Evolutionary conservation across 2,888 invertebrate genomes (phyloP).

Genomic region (Aspidiotus rigidus): DNA sequence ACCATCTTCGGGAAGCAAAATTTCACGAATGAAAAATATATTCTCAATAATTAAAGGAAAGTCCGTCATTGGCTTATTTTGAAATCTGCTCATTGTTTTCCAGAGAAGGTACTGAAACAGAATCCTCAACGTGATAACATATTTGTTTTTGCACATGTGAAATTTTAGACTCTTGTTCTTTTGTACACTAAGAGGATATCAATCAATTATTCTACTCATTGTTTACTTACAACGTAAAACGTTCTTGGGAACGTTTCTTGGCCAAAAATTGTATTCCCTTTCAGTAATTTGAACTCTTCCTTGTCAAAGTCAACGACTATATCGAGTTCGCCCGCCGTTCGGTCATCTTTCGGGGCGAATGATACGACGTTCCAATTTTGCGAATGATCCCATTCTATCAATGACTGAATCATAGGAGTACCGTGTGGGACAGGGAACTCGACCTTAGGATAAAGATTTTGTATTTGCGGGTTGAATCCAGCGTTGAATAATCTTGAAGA

Average conservation of each 20-base stretch:
- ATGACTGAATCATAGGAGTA: constrained; percentile 80
- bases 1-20: constrained; percentile 29
- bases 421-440: constrained; percentile 82
- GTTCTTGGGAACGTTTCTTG: constrained; percentile 89
- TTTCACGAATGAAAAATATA: constrained; percentile 32
- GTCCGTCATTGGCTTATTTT: constrained; percentile 22
- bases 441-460: constrained; percentile 65
- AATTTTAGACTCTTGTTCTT: not conserved
- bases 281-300: constrained; percentile 62
- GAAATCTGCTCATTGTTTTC: constrained; percentile 34
- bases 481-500: constrained; percentile 56
- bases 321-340: constrained; percentile 65
- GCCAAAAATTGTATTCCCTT: constrained; percentile 86
- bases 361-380: constrained; percentile 79
- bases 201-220: not conserved
- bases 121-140: not conserved
- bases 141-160: not conserved
- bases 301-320: constrained; percentile 66
- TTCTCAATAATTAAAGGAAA: constrained; percentile 34
- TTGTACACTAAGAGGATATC: not conserved
- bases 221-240: constrained; percentile 63
- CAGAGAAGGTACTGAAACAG: constrained; percentile 29
- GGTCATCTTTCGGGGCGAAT: constrained; percentile 50
- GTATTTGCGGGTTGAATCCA: constrained; percentile 67
- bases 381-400: constrained; percentile 88